A percentile compares a stretch with the other conserved stretches of the same genome.
Evolutionary conservation across 2,113 vertebrate genomes (phyloP).

Genomic region (Archocentrus centrarchus): DNA sequence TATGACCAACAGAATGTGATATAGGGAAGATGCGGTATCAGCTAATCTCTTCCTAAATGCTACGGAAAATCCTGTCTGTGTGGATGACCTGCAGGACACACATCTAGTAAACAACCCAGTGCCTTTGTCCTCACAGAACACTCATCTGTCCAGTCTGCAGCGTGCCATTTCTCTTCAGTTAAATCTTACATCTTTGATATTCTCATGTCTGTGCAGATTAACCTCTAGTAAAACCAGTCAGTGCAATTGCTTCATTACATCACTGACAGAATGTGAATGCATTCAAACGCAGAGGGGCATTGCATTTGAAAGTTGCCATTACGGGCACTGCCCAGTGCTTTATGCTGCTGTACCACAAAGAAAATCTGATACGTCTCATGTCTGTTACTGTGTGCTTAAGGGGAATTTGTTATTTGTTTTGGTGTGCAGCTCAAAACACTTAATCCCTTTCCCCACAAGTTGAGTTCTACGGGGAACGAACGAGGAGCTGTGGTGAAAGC

Average conservation of each 20-base stretch:
- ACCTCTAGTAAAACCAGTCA: slow-evolving; percentile 37
- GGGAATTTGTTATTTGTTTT: slow-evolving; percentile 35
- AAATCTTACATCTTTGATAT: slow-evolving; percentile 24
- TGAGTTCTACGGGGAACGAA: slow-evolving; percentile 3
- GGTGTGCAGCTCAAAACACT: slow-evolving; percentile 14
- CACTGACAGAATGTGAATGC: slow-evolving; percentile 17
- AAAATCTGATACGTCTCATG: neutral
- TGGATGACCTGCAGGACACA: slow-evolving; percentile 52
- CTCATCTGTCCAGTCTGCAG: neutral
- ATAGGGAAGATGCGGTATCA: slow-evolving; percentile 22
- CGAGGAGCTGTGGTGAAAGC: slow-evolving; percentile 25
- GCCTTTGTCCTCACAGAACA: neutral
- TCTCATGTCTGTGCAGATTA: slow-evolving; percentile 10
- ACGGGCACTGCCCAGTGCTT: neutral
- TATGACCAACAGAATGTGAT: slow-evolving; percentile 37
- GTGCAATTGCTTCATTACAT: slow-evolving; percentile 7
- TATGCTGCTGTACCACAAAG: neutral
- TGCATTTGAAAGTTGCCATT: slow-evolving; percentile 12
- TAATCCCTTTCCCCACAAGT: slow-evolving; percentile 29
- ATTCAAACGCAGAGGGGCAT: neutral
- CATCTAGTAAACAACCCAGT: slow-evolving; percentile 50
- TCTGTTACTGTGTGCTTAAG: slow-evolving; percentile 17
- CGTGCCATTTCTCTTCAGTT: neutral
- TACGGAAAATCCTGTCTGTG: slow-evolving; percentile 38
- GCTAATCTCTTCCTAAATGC: slow-evolving; percentile 49